These are phyloP conservation scores for Copidosoma floridanum DNA, from an alignment of 1,140 invertebrate genomes.

Conservation along the genomic window DNA sequence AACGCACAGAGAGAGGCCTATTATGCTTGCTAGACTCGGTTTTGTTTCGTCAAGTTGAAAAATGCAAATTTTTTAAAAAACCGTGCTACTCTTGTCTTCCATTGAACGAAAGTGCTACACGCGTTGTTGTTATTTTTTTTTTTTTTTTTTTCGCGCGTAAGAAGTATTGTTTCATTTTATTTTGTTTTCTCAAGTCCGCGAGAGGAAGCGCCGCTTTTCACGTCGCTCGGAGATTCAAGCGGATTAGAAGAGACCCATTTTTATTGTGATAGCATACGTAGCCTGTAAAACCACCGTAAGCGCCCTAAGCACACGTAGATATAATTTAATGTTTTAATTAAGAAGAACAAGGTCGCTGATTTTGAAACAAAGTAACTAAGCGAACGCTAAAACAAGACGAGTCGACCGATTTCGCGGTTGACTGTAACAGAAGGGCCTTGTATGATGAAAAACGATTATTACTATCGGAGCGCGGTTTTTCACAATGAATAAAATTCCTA, in stretches of 20 bases:
- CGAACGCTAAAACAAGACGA: too few relatives aligned
- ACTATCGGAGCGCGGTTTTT: constrained; percentile 13
- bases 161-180: too few relatives aligned
- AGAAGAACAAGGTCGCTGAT: constrained; percentile 1
- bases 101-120: constrained; percentile 27
- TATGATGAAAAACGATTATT: constrained; percentile 7
- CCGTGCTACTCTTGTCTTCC: constrained; percentile 36
- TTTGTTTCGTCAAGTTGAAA: background rate
- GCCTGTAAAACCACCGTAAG: constrained; percentile 44
- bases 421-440: constrained; percentile 16
- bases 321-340: constrained; percentile 28
- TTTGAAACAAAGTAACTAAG: too few relatives aligned
- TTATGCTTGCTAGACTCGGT: background rate
- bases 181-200: background rate
- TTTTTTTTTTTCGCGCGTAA: background rate
- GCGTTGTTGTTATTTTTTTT: background rate
- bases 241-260: constrained; percentile 39
- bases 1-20: constrained; percentile 9
- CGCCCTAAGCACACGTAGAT: constrained; percentile 44
- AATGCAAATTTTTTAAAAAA: too few relatives aligned
- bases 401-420: constrained; percentile 3
- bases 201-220: constrained; percentile 37
- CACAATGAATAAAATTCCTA: constrained; percentile 22
- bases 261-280: constrained; percentile 54
- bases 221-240: constrained; percentile 35